Evolutionary conservation across 1,140 invertebrate species (phyloP).

Genomic region (Hyposmocoma kahamanoa): DNA sequence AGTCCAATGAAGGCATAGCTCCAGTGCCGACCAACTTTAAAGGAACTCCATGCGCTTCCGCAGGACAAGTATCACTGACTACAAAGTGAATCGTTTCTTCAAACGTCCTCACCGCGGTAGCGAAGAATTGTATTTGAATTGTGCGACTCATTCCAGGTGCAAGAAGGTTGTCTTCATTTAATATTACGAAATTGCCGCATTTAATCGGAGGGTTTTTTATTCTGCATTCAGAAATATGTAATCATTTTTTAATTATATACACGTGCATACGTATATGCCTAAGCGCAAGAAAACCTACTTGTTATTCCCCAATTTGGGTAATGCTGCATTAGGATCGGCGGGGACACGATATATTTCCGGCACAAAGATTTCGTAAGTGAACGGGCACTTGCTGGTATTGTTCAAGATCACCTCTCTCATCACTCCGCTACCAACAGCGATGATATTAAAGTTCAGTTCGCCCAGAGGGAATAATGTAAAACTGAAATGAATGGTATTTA

Average conservation of each 20-base stretch:
- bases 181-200: conserved; percentile 60
- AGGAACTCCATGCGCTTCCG: conserved; percentile 60
- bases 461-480: conserved; percentile 61
- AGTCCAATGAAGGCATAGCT: conserved; percentile 57
- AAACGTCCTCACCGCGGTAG: conserved; percentile 43
- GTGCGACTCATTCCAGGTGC: conserved; percentile 51
- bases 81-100: conserved; percentile 62
- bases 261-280: background rate
- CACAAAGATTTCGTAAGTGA: conserved; percentile 56
- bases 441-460: conserved; percentile 61
- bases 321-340: conserved; percentile 17
- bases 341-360: conserved; percentile 36
- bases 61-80: conserved; percentile 60
- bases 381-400: conserved; percentile 62
- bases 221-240: conserved; percentile 19
- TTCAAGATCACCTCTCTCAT: conserved; percentile 57
- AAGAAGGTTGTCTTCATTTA: conserved; percentile 58
- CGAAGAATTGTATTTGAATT: conserved; percentile 55
- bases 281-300: conserved; percentile 29
- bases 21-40: conserved; percentile 57
- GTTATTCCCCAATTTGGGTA: conserved; percentile 47
- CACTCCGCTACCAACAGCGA: conserved; percentile 50
- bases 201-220: conserved; percentile 53
- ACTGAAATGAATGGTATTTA: conserved; percentile 26
- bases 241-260: background rate